phyloP scores from a whole-genome alignment of 2,888 invertebrate genomes.

The Noctua pronuba region DNA sequence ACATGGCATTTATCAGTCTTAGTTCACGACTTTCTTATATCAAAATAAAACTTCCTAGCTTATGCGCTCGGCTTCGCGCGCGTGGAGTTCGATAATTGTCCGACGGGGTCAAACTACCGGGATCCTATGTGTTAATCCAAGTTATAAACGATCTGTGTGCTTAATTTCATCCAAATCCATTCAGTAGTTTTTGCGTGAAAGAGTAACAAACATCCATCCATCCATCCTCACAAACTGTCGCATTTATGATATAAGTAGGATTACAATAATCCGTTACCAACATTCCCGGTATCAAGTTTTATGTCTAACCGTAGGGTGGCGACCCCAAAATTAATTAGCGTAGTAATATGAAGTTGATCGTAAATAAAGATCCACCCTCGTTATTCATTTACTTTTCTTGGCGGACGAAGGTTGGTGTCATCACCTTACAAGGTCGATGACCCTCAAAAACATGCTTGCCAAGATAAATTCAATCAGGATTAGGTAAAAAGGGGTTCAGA shows the following conservation, averaged over 20 bases:
- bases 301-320: slow-evolving; percentile 37
- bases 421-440: slow-evolving; percentile 42
- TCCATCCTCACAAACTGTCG: too few relatives aligned
- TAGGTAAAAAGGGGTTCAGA: slow-evolving; percentile 23
- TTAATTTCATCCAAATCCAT: too few relatives aligned
- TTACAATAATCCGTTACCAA: slow-evolving; percentile 28
- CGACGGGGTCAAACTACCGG: too few relatives aligned
- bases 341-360: slow-evolving; percentile 66
- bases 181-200: too few relatives aligned
- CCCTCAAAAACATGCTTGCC: slow-evolving; percentile 19
- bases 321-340: slow-evolving; percentile 66
- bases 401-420: slow-evolving; percentile 31
- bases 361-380: slow-evolving; percentile 62
- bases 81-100: too few relatives aligned
- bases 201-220: too few relatives aligned
- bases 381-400: slow-evolving; percentile 53
- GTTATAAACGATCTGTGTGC: too few relatives aligned
- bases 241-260: too few relatives aligned
- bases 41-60: too few relatives aligned
- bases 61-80: too few relatives aligned
- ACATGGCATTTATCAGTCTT: neutral
- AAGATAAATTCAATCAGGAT: slow-evolving; percentile 33
- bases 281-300: slow-evolving; percentile 55
- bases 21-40: neutral
- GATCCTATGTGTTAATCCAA: too few relatives aligned